Evolutionary conservation across 2,888 invertebrate genomes (phyloP), one percentile per base, ranked within the genome.

Genomic region (Mystacides longicornis): DNA sequence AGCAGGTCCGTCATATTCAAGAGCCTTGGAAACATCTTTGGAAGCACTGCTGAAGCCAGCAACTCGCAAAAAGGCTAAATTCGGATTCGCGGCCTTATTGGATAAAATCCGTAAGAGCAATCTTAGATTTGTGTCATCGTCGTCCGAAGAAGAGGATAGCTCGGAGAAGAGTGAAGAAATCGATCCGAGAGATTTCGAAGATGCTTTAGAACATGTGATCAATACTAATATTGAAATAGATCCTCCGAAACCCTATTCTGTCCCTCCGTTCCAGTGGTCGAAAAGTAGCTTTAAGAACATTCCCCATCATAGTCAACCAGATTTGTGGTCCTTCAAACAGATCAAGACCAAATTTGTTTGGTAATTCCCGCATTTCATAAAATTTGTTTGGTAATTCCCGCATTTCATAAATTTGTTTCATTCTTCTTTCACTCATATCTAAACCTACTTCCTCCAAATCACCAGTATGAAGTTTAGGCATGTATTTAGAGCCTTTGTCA

Each of bases 191-290:
- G 56, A 59, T 53, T 59, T 55, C 19, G 51, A 61, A 60, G 60
- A 61, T 46, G 57, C 64, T 9, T 53, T 61, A 77, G 1, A 68
- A 73, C 56, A 58, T 22, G 52, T 57, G 9, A 56, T 54, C 16
- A 61, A 55, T 37, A 57, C 52, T 9, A 61, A 57, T 31, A 55
- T 57, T 19, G 53, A 60, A 19, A 56, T 58, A 23, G 57, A 57
- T 42, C 58, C 56, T 65, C 51, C 66, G 70, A 14, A 73, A 72
- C 56, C 60, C 3, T 67, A 73, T 54, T 63, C 68, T 2, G 65
- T 76, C 5, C 70, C 70, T 52, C 81, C 87, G 0, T 93, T 91
- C 70, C 80, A 82, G 65, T 92, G 92, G 92, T 83, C 85, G 51
- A 80, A 78, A 51, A 81, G 83, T 60, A 78, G 77, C 59, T 87